Evolutionary conservation across 2,888 invertebrate species (phyloP), one percentile per base, ranked within the genome.

Genomic region (Aphodius sticticus): DNA sequence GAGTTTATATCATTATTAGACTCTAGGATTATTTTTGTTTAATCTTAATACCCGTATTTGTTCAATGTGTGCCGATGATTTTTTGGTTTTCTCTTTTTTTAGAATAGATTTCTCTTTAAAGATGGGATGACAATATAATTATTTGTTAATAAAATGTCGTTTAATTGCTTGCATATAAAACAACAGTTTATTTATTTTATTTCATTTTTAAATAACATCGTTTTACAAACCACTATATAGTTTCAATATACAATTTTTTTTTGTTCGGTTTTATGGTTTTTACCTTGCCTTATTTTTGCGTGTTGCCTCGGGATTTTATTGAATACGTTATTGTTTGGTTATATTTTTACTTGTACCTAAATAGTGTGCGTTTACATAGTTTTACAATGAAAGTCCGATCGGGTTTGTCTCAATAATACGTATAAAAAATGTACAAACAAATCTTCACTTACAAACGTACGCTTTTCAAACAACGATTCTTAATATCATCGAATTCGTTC

Each of bases 131-230:
- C 35, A 71, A 26, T 71, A 71, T 26, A 71, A 53, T 53, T 15
- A 71, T 26, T 71, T 4, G 12, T 82, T 87, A 87, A 87, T 88
- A 86, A 87, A 87, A 88, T 87, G 85, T 88, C 90, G 86, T 86
- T 87, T 86, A 86, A 86, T 88, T 86, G 87, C 87, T 87, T 87
- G 87, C 87, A 89, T 89, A 89, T 88, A 89, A 89, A 89, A 89
- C 89, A 89, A 88, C 88, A 88, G 88, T 89, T 89, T 89, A 88
- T 89, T 89, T 88, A 89, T 88, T 87, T 79, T 79, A 69, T 76
- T 79, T 74, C 76, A 5, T 0, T 26, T 72, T 72, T 72, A 72
- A 26, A 72, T 85, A 89, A 89, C 88, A 88, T 89, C 88, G 88
- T 89, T 89, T n/a, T 89, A 89, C 89, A 89, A 88, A 89, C 88